phyloP scores from a whole-genome alignment of 2,113 vertebrate species.

The Condylura cristata region DNA sequence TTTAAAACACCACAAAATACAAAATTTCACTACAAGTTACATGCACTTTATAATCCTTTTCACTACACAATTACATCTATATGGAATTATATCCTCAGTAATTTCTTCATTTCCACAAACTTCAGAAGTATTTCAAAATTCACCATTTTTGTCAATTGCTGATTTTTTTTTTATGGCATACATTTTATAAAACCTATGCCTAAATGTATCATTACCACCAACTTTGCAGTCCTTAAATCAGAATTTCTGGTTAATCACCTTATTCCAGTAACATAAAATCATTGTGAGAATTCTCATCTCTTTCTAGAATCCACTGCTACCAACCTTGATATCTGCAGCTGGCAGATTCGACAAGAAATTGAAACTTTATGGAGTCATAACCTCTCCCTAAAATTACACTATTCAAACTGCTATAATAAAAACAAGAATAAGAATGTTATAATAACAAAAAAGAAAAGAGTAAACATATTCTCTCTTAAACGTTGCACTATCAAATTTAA shows the following conservation, averaged over 20 bases:
- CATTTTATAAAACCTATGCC: background rate
- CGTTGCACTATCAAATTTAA: background rate
- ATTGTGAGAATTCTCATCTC: slow-evolving; percentile 26
- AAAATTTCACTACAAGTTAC: background rate
- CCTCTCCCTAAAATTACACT: background rate
- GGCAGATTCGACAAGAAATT: background rate
- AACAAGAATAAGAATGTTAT: background rate
- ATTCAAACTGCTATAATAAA: background rate
- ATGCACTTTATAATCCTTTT: background rate
- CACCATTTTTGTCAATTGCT: slow-evolving; percentile 8
- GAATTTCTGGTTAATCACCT: background rate
- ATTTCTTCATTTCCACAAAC: slow-evolving; percentile 25
- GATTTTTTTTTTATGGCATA: slow-evolving; percentile 2
- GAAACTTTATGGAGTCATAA: background rate
- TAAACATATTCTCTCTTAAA: background rate
- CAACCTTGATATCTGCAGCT: background rate
- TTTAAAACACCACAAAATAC: background rate
- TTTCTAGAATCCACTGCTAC: slow-evolving; percentile 26
- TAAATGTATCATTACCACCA: background rate
- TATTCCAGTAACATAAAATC: slow-evolving; percentile 14
- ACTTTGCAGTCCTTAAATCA: background rate
- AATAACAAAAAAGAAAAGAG: background rate
- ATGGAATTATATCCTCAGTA: background rate
- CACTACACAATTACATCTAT: background rate
- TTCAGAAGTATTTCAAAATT: background rate